Percentiles rank a stretch among this genome's conserved stretches.
phyloP scores from a whole-genome alignment of 2,888 invertebrate genomes.

The Protodeltote pygarga region DNA sequence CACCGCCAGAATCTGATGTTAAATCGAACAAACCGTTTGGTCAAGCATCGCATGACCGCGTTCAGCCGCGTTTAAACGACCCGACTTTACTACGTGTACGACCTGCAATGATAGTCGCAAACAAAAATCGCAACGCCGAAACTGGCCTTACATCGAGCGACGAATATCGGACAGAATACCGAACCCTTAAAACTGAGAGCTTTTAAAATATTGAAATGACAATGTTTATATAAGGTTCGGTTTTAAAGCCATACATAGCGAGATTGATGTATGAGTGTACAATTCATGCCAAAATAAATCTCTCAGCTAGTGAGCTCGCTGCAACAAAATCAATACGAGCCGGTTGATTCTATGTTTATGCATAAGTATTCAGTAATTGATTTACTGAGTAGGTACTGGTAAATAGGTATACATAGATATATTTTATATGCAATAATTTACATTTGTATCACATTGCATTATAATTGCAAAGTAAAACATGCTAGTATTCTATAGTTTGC shows the following conservation, averaged over 20 bases:
- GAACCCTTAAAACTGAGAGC: no score
- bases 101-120: conserved; percentile 82
- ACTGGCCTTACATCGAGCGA: conserved; percentile 47
- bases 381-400: no score
- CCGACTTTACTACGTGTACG: conserved; percentile 71
- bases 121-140: conserved; percentile 62
- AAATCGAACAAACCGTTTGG: conserved; percentile 80
- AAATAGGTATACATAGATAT: no score
- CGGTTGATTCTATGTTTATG: no score
- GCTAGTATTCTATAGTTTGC: no score
- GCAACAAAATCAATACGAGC: conserved; percentile 14
- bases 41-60: conserved; percentile 79
- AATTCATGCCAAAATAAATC: background rate
- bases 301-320: background rate
- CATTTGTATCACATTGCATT: no score
- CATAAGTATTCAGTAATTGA: no score
- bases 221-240: background rate
- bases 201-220: conserved; percentile 1
- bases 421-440: no score
- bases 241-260: background rate
- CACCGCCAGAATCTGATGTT: conserved; percentile 54
- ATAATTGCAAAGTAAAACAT: no score
- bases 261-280: background rate
- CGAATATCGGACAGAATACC: conserved; percentile 12
- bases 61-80: conserved; percentile 63